Conservation (phyloP, 1,140 invertebrate species). For the Eulimnadia texana region DNA sequence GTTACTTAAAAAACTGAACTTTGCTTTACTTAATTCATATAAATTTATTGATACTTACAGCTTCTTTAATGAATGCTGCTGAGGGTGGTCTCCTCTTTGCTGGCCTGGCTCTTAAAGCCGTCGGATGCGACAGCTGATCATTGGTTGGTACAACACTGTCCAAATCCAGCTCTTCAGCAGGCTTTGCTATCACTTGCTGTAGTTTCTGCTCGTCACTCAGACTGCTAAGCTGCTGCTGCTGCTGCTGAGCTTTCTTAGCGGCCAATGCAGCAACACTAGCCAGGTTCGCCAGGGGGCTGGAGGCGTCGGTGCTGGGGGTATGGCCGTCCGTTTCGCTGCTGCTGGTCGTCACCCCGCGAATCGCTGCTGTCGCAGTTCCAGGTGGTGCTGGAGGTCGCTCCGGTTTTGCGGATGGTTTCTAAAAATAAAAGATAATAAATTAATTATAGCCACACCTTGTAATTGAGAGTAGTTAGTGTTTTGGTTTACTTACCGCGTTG, state of each 20-base stretch:
- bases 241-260: background rate
- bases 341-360: background rate
- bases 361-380: background rate
- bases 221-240: conserved; percentile 1
- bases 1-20: too few species aligned
- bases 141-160: conserved; percentile 40
- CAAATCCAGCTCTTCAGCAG: conserved; percentile 32
- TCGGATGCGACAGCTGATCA: conserved; percentile 43
- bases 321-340: background rate
- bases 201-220: conserved; percentile 2
- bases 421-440: too few species aligned
- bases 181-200: background rate
- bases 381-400: background rate
- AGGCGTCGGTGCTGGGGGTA: background rate
- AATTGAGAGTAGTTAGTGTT: conserved; percentile 16
- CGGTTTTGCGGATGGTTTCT: conserved; percentile 1
- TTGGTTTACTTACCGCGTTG: conserved; percentile 18
- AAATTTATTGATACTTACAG: too few species aligned
- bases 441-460: conserved; percentile 19
- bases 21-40: too few species aligned
- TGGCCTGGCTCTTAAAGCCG: conserved; percentile 44
- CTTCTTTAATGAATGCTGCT: conserved; percentile 28
- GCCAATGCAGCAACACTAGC: background rate
- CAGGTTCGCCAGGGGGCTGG: background rate
- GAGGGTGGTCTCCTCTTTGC: conserved; percentile 47